These are phyloP conservation scores for Tridacna gigas DNA, from an alignment of 2,888 invertebrate species.

Conservation along the genomic window DNA sequence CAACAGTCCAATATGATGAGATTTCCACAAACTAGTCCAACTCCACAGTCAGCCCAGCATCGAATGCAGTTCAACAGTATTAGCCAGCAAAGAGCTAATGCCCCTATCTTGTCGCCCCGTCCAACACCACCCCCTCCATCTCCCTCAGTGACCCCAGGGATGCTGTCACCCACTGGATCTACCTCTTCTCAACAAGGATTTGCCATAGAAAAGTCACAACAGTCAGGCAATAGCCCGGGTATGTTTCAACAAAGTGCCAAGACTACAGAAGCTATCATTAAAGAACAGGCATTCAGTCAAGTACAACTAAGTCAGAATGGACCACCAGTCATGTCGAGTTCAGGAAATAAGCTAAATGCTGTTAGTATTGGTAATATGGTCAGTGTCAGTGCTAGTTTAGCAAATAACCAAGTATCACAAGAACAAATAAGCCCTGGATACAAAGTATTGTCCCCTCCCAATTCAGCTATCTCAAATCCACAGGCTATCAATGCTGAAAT, in stretches of 20 bases:
- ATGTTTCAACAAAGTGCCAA: constrained; percentile 39
- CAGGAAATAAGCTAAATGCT: constrained; percentile 1
- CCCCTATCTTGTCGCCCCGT: constrained; percentile 74
- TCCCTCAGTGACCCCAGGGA: constrained; percentile 58
- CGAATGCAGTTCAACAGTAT: constrained; percentile 56
- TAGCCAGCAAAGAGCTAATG: constrained; percentile 66
- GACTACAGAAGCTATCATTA: neutral
- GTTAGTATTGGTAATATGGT: constrained; percentile 9
- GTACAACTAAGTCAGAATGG: constrained; percentile 10
- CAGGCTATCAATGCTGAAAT: constrained; percentile 72
- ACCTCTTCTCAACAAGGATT: constrained; percentile 72
- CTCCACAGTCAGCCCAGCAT: constrained; percentile 59
- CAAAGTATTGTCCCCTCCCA: constrained; percentile 57
- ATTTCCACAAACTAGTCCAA: constrained; percentile 74
- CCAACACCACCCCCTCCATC: constrained; percentile 73
- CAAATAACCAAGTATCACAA: constrained; percentile 23
- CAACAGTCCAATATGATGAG: constrained; percentile 66
- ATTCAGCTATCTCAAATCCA: constrained; percentile 43
- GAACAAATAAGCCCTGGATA: constrained; percentile 35
- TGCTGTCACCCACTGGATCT: constrained; percentile 69
- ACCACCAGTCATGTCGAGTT: neutral
- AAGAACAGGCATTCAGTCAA: constrained; percentile 32
- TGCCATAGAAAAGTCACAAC: constrained; percentile 50
- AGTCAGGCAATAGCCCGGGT: constrained; percentile 46
- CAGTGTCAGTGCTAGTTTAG: constrained; percentile 21